These are phyloP conservation scores for Corella eumyota DNA, from an alignment of 23 tunicate species.

Conservation along the genomic window DNA sequence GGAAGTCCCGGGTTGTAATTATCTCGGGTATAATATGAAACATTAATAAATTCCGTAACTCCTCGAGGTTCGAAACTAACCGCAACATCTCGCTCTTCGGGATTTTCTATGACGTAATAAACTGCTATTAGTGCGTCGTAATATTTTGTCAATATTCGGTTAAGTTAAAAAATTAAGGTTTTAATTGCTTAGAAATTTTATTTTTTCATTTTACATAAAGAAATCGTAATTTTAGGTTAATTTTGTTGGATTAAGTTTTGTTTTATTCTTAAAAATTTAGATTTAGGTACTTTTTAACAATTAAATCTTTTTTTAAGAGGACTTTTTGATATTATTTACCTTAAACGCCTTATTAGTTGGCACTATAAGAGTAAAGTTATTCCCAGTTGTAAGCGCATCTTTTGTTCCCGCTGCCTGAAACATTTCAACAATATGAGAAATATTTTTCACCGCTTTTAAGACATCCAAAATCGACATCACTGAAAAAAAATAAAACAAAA, in stretches of 20 bases:
- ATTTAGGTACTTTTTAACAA: too few species aligned
- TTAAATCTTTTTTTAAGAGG: too few species aligned
- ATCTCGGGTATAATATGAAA: slow-evolving; percentile 30
- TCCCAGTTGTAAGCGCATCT: slow-evolving; percentile 18
- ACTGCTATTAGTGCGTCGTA: too few species aligned
- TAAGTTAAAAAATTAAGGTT: too few species aligned
- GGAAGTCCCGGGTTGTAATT: slow-evolving; percentile 3
- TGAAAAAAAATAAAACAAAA: too few species aligned
- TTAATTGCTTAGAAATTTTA: too few species aligned
- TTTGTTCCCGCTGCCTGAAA: slow-evolving; percentile 24
- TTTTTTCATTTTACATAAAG: too few species aligned
- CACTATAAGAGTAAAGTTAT: slow-evolving; percentile 44
- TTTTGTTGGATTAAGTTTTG: too few species aligned
- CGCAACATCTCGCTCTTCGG: not conserved
- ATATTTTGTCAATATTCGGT: too few species aligned
- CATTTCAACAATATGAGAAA: slow-evolving; percentile 11
- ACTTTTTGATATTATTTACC: slow-evolving; percentile 25
- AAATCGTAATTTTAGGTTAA: too few species aligned
- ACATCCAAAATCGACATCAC: slow-evolving; percentile 33
- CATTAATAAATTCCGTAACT: slow-evolving; percentile 20
- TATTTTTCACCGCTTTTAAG: not conserved
- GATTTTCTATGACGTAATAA: too few species aligned
- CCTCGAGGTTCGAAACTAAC: slow-evolving; percentile 18
- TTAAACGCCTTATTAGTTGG: slow-evolving; percentile 55
- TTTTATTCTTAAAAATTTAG: too few species aligned